Base-by-base conservation (phyloP, 2,797 vertebrate species). In the Chrysolophus pictus region DNA sequence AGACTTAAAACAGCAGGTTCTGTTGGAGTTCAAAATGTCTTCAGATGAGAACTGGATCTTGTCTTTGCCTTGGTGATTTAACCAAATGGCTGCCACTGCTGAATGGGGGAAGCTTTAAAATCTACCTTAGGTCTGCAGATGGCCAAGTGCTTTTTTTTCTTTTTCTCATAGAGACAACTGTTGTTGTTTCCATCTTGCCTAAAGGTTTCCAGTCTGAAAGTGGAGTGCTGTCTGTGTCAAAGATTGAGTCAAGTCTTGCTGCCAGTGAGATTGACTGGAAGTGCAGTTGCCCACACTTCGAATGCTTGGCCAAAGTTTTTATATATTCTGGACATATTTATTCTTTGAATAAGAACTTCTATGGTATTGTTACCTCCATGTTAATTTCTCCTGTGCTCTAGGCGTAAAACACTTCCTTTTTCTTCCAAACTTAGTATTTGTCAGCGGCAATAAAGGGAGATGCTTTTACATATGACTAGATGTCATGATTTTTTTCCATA, bases 401-500 rank as follows among this genome's bases (percentile, higher is more conserved):
- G 56, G 22, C 19, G 28, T 60, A 14, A 41, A 65, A 53, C 17
- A 5, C 11, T 11, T 53, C 53, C n/a, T 21, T 42, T 16, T 14
- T 55, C 29, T 55, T 18, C 51, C 15, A 31, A 53, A 53, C 26
- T 29, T 53, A 29, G 15, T 6, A 53, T 16, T 68, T 37, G 17
- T 91, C 81, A 94, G 69, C 26, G 84, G 35, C 29, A 79, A 65
- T 22, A 46, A 39, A 41, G 70, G 5, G 4, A 1, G 28, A 44
- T 49, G 29, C 35, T 89, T 67, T 65, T 93, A 62, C 49, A 62
- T 79, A 18, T 10, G 76, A 42, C 81, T 90, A 75, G 86, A 69
- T 91, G 55, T 39, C 21, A 44, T 65, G 17, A 19, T 90, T 83
- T 84, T 91, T 87, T 91, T 75, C 75, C 39, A 39, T 16, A 39